phyloP scores from a whole-genome alignment of 2,888 invertebrate species.

The Drosophila leonis region DNA sequence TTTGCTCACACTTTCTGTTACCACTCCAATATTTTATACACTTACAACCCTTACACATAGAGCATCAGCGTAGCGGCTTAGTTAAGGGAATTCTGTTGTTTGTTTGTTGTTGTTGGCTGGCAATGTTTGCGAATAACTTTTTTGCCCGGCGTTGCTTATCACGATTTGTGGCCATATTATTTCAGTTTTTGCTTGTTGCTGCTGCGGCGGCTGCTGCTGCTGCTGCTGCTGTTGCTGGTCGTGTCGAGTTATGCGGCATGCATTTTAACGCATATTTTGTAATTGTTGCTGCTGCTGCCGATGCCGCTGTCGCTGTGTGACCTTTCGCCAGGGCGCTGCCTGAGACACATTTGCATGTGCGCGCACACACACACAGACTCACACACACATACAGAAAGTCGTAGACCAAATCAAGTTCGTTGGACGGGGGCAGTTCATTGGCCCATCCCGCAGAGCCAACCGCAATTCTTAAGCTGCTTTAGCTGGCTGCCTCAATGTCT shows the following conservation, averaged over 20 bases:
- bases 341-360: slow-evolving; percentile 66
- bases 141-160: slow-evolving; percentile 74
- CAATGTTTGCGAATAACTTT: slow-evolving; percentile 72
- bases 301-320: slow-evolving; percentile 53
- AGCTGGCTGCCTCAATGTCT: slow-evolving; percentile 65
- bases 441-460: slow-evolving; percentile 57
- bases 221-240: slow-evolving; percentile 53
- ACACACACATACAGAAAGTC: slow-evolving; percentile 30
- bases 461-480: slow-evolving; percentile 60
- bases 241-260: slow-evolving; percentile 76
- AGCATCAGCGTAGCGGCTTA: slow-evolving; percentile 26
- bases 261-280: slow-evolving; percentile 80
- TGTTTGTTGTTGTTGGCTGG: slow-evolving; percentile 55
- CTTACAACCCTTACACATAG: background rate
- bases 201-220: slow-evolving; percentile 32
- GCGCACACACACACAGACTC: slow-evolving; percentile 34
- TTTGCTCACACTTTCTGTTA: background rate
- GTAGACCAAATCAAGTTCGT: slow-evolving; percentile 77
- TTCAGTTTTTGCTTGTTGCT: slow-evolving; percentile 66
- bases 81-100: background rate
- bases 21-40: background rate
- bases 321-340: slow-evolving; percentile 67
- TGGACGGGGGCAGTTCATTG: slow-evolving; percentile 74
- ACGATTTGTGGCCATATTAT: slow-evolving; percentile 80
- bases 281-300: slow-evolving; percentile 67